Evolutionary conservation across 2,797 vertebrate genomes (phyloP), one percentile per base, ranked within the genome.

Genomic region (Poecilia gillii): DNA sequence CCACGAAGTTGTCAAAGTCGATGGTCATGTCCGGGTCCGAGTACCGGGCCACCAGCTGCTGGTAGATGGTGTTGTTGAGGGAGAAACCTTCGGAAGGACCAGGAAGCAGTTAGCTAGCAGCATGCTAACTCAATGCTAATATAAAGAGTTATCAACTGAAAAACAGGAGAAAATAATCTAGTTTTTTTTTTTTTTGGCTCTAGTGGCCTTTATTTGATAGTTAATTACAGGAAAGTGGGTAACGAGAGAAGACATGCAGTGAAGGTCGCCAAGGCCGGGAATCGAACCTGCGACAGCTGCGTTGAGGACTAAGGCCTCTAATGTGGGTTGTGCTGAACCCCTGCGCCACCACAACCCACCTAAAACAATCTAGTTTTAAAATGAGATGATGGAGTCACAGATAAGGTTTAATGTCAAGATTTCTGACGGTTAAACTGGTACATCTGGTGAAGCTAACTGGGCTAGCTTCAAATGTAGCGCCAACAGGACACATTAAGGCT

Each of bases 1-100:
- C 75, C 41, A 95, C 94, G 0, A 96, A 96, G 93, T 96, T 95
- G 80, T 96, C 96, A 12, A 96, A 96, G 89, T 96, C 94, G 14
- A 96, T 81, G 76, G 92, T 95, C 92, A 96, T 91, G 90, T 95
- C 90, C 0, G 87, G 8, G 18, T 91, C 93, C 0, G 94, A 76
- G 78, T 92, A 96, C 4, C 95, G 91, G 0, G 92, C 92, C 77
- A 95, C 94, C 84, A 96, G 85, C 78, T 90, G 81, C 92, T 96
- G 95, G 87, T 94, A 94, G 83, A 95, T 93, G 78, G 77, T 25
- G 82, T 96, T 95, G 77, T 95, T 95, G 74, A 96, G 90, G 12
- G 82, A 87, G 88, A 96, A 96, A 1, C 96, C 96, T 96, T 85
- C 0, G 79, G 47, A 7, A 11, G 13, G 16, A 70, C 0, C 0